Base-by-base conservation (phyloP, 2,797 vertebrate species). In the Pseudotriccus pelzelni region DNA sequence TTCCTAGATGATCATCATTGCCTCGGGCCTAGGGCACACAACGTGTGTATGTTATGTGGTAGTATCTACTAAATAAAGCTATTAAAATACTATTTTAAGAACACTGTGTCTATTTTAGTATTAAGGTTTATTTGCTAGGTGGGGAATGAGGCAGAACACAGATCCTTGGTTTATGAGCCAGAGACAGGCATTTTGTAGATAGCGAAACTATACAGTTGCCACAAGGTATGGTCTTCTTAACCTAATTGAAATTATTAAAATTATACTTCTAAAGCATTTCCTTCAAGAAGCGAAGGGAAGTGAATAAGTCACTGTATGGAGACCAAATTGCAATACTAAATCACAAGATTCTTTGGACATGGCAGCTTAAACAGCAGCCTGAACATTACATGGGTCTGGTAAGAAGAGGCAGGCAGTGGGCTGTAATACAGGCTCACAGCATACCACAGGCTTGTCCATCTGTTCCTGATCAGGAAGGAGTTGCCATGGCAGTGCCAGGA, bases 11-110 rank as follows among this genome's bases (percentile, higher is more conserved):
- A 36, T 3, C 64, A 16, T 16, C 0, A 4, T 69, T 84, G 32
- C 24, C 74, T 46, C 67, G 83, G 59, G 30, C 39, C 63, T 72
- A 10, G 15, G 32, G 17, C 80, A 90, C 39, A 60, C 69, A 68
- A 6, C 60, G 63, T 95, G 69, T 87, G 60, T 43, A 47, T 73
- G 81, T 88, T 58, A 15, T 76, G n/a, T 62, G 39, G 82, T 85
- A 94, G 50, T 58, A 74, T 90, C 89, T 94, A 82, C 91, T 88
- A 47, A 95, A 91, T 91, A 96, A 94, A 93, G 49, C 34, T 72
- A 46, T 84, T 72, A 28, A 62, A 90, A 60, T 66, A 41, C 8
- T 14, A 19, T 49, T 66, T 78, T 50, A 89, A 53, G 27, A 78
- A 37, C 14, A 19, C 14, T 0, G 0, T 32, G 7, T 86, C 34